Base-by-base conservation (phyloP, 35 echinoderm and acorn worm species). In the Acanthaster planci region DNA sequence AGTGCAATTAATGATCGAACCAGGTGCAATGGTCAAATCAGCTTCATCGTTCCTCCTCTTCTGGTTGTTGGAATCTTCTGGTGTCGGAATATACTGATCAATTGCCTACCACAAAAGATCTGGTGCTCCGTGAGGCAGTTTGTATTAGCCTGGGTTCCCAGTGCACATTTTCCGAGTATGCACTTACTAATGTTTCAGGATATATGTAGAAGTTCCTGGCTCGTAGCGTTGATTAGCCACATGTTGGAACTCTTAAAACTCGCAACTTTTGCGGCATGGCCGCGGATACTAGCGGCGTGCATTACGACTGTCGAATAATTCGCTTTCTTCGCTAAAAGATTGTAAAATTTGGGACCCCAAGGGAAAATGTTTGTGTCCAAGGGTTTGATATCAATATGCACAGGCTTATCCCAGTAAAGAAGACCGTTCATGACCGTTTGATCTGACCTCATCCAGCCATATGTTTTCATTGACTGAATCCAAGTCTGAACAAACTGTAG, bases 281-380 rank as follows among this genome's bases (percentile, higher is more conserved):
- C 85, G 32, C 82, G 77, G 32, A 93, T 87, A 86, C 91, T 88
- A 42, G 88, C 88, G 52, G 88, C 88, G 53, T 93, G 91, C 38
- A 89, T 81, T 6, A 88, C 54, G 9, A 80, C 86, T 12, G 84
- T 5, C 39, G 67, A 57, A 21, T 39, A 60, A 15, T 85, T 58
- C 2, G 72, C 40, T 19, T 47, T 78, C 8, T 80, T 38, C 86
- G 80, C 84, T 53, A 27, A 67, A 5, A 55, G 55, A 40, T 84
- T 55, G 75, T 88, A 85, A 77, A 67, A 93, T 15, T 50, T 67
- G 30, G 79, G 68, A 17, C 91, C 91, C 31, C 78, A 79, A 4
- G 86, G 86, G 56, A 93, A 93, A n/a, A 77, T 21, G n/a, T 88
- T 68, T 5, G 3, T 26, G 37, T 88, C 40, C 30, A 93, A 57